Percentiles rank a stretch among this genome's conserved stretches.
Conservation (phyloP, 2,888 invertebrate species). For the Odontocerum albicorne region DNA sequence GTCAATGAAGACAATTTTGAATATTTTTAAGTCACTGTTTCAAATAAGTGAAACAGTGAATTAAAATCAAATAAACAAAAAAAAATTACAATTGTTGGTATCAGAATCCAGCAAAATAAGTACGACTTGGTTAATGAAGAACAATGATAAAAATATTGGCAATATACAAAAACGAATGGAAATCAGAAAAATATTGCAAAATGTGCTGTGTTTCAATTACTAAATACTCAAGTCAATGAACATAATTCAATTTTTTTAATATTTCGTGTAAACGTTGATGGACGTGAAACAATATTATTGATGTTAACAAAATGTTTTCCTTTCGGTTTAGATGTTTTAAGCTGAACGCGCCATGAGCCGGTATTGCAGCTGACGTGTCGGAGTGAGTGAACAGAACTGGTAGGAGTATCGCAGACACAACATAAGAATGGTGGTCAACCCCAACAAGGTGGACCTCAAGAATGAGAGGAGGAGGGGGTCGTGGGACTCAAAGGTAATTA, state of each 20-base stretch:
- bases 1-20: neutral
- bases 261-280: too few relatives aligned
- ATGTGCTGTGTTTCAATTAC: too few relatives aligned
- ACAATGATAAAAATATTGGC: too few relatives aligned
- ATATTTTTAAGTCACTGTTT: conserved; percentile 2
- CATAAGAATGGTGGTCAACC: conserved; percentile 47
- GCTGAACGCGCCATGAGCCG: neutral
- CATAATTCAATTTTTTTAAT: too few relatives aligned
- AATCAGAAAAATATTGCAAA: too few relatives aligned
- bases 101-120: neutral
- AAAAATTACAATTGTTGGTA: conserved; percentile 1
- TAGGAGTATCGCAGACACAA: conserved; percentile 14
- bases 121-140: too few relatives aligned
- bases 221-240: too few relatives aligned
- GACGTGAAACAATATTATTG: too few relatives aligned
- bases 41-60: neutral
- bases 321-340: conserved; percentile 7
- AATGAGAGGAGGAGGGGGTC: conserved; percentile 51
- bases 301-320: too few relatives aligned
- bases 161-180: too few relatives aligned
- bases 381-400: conserved; percentile 9
- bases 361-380: neutral
- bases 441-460: conserved; percentile 49
- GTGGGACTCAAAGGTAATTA: conserved; percentile 58
- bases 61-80: neutral